phyloP scores from a whole-genome alignment of 2,888 invertebrate genomes.

The Philaethria dido region DNA sequence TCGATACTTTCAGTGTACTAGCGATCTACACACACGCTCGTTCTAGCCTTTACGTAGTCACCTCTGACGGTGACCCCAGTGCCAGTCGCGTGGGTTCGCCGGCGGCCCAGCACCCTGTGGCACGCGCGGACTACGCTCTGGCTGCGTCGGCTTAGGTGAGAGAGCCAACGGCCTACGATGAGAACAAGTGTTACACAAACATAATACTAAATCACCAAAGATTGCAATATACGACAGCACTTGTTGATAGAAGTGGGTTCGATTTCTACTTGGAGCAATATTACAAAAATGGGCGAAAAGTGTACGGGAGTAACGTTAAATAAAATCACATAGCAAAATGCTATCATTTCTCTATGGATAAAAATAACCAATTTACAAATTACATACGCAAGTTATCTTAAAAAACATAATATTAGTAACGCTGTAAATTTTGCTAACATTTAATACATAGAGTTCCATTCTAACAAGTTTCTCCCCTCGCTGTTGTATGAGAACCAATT shows the following conservation, averaged over 20 bases:
- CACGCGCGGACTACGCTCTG: conserved; percentile 5
- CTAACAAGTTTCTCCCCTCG: not conserved
- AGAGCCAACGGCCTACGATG: conserved; percentile 26
- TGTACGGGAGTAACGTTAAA: too few species aligned
- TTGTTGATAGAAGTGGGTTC: too few species aligned
- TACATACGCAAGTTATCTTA: not conserved
- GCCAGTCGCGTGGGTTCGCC: not conserved
- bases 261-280: too few species aligned
- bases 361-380: not conserved
- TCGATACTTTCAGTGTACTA: not conserved
- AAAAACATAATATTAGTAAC: not conserved
- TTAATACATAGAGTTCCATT: not conserved
- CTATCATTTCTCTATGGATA: not conserved
- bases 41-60: conserved; percentile 8
- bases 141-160: conserved; percentile 15
- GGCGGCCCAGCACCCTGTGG: conserved; percentile 14
- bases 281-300: too few species aligned
- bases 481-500: not conserved
- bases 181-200: conserved; percentile 13
- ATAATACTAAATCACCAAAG: not conserved
- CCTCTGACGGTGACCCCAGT: conserved; percentile 24
- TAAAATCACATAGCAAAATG: not conserved
- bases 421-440: not conserved
- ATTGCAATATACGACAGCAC: not conserved
- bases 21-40: conserved; percentile 9